Conservation (phyloP, 2,888 invertebrate genomes). For the Lissocephala sabroskyi region DNA sequence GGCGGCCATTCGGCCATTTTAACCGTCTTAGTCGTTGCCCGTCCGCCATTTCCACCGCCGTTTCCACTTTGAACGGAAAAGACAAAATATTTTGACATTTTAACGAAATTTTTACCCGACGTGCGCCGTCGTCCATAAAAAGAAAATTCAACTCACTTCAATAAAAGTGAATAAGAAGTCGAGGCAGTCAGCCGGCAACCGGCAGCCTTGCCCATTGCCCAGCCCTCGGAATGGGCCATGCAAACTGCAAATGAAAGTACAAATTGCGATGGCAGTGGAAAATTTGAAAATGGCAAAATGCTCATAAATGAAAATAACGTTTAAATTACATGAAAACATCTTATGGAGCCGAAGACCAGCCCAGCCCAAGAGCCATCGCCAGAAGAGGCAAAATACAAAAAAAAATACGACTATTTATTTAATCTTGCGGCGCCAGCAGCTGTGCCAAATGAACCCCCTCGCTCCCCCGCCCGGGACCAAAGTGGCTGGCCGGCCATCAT, state of each 20-base stretch:
- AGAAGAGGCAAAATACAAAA: too few relatives aligned
- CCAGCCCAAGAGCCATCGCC: too few relatives aligned
- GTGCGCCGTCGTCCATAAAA: not conserved
- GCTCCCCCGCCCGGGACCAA: too few relatives aligned
- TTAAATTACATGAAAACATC: constrained; percentile 50
- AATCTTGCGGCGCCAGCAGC: constrained; percentile 40
- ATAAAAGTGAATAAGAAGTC: too few relatives aligned
- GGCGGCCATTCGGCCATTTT: not conserved
- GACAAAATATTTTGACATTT: constrained; percentile 25
- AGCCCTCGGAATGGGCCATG: not conserved
- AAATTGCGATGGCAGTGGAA: too few relatives aligned
- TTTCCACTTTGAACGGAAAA: constrained; percentile 2
- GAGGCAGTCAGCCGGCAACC: too few relatives aligned
- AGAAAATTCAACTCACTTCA: not conserved
- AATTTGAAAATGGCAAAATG: too few relatives aligned
- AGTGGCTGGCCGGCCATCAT: too few relatives aligned
- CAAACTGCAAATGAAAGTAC: constrained; percentile 19
- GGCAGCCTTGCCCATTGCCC: not conserved
- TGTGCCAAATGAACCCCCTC: constrained; percentile 42
- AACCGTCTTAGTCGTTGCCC: too few relatives aligned
- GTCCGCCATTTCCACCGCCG: too few relatives aligned
- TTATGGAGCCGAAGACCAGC: constrained; percentile 41
- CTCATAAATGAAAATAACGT: constrained; percentile 48
- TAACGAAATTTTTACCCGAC: constrained; percentile 10
- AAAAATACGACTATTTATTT: constrained; percentile 44